Base-by-base conservation (phyloP, 2,113 vertebrate genomes). In the Bos indicus region DNA sequence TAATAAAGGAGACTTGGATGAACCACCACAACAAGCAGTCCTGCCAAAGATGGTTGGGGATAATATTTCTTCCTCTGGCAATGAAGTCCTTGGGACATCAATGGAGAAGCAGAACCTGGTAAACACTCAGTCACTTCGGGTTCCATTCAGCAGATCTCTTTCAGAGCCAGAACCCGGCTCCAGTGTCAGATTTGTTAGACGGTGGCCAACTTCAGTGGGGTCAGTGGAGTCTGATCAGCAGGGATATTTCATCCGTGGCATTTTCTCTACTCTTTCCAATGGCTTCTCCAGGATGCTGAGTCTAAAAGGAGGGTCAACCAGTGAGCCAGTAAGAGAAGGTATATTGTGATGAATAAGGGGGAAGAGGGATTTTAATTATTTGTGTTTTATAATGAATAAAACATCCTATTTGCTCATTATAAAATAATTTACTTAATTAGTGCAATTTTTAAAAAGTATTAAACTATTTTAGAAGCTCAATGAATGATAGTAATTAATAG, bases 211-310 rank as follows among this genome's bases (percentile, higher is more conserved):
- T 0, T 91, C 98, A 0, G 11, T 90, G 81, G 96, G 2, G 28
- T 97, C 98, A 0, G 87, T 97, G 96, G 98, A 98, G 30, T 46
- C 97, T 2, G 98, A 97, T 3, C 98, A 98, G 64, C 98, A 98
- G 59, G 96, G 98, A 57, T 90, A 98, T 86, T 98, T 99, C 93
- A 90, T 94, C 96, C 97, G 94, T 30, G 98, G 98, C 64, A 77
- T 99, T 67, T 98, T 99, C 92, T 98, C 99, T 82, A 98, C 99
- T 26, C 97, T 99, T 94, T 99, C 99, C 0, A 98, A 88, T 64
- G 98, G 99, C 94, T 97, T 99, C 15, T 98, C 98, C 64, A 98
- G 98, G 96, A 98, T 99, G 17, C 93, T 97, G 91, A 98, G 43
- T 96, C 97, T 97, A 71, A 99, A 97, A 98, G 98, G 97, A 56